A percentile compares a stretch with the other conserved stretches of the same genome.
These are phyloP conservation scores for Lapara coniferarum DNA, from an alignment of 2,888 invertebrate genomes.

Conservation along the genomic window DNA sequence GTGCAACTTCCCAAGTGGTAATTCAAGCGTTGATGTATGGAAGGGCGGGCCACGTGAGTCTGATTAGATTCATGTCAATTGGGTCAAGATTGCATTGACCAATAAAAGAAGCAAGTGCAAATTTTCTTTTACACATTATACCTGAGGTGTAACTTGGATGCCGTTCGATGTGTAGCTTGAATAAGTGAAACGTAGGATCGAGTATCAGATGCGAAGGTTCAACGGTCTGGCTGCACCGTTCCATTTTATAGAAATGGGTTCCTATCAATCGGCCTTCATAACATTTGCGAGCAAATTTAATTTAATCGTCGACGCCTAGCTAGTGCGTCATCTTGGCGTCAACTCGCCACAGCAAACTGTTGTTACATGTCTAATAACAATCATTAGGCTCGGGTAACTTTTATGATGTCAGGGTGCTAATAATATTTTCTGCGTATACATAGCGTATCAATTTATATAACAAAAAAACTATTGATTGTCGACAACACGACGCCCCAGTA, in stretches of 20 bases:
- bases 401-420: slow-evolving; percentile 45
- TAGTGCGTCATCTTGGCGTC: slow-evolving; percentile 43
- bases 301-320: slow-evolving; percentile 41
- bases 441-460: slow-evolving; percentile 1
- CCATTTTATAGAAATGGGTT: slow-evolving; percentile 18
- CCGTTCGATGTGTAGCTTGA: not conserved
- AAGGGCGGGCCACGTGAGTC: not conserved
- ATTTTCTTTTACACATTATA: not conserved
- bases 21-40: slow-evolving; percentile 5
- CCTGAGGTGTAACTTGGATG: not conserved
- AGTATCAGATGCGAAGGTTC: not conserved
- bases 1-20: not conserved
- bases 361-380: slow-evolving; percentile 41
- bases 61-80: not conserved
- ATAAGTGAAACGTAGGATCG: not conserved
- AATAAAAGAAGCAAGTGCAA: not conserved
- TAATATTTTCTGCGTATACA: slow-evolving; percentile 26
- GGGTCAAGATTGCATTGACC: not conserved
- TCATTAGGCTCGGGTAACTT: slow-evolving; percentile 45
- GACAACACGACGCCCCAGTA: no score
- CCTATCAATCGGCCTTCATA: slow-evolving; percentile 45
- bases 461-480: slow-evolving; percentile 19
- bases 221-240: not conserved
- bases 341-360: slow-evolving; percentile 35
- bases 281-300: slow-evolving; percentile 52